Percentiles rank a stretch among this genome's conserved stretches.
Evolutionary conservation across 1,140 invertebrate genomes (phyloP).

Genomic region (Goniozus legneri): DNA sequence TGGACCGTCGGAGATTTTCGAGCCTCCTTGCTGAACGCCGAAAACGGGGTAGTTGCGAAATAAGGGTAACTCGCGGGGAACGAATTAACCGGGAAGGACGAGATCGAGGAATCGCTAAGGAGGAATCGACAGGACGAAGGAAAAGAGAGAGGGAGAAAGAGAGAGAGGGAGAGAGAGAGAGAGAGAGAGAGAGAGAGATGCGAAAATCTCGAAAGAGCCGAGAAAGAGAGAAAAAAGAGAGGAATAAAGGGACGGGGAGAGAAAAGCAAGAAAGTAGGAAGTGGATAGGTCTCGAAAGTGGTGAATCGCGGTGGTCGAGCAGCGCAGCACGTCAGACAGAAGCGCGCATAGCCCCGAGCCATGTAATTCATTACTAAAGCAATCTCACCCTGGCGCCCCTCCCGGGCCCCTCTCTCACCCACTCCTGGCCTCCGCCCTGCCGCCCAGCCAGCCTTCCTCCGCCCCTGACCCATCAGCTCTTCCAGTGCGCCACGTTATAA

Average conservation of each 20-base stretch:
- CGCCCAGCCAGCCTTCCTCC: conserved; percentile 15
- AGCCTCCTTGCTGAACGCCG: too few relatives aligned
- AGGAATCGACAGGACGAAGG: too few relatives aligned
- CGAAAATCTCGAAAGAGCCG: conserved; percentile 12
- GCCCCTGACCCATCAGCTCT: conserved; percentile 19
- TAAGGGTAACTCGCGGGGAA: too few relatives aligned
- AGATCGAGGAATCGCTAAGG: too few relatives aligned
- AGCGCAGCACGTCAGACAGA: conserved; percentile 47
- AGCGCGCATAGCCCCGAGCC: conserved; percentile 53
- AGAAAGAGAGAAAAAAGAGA: too few relatives aligned
- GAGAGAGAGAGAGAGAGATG: background rate
- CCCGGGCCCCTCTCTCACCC: conserved; percentile 23
- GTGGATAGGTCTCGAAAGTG: background rate
- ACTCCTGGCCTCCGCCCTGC: conserved; percentile 20
- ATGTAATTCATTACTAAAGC: conserved; percentile 59
- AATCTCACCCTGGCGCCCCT: conserved; percentile 49
- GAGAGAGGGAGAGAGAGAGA: conserved; percentile 1
- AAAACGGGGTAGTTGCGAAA: too few relatives aligned
- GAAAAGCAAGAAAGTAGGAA: background rate
- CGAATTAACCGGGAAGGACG: too few relatives aligned
- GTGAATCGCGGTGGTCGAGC: conserved; percentile 31
- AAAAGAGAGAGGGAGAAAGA: conserved; percentile 3
- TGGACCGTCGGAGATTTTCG: too few relatives aligned
- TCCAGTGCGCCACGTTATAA: conserved; percentile 11
- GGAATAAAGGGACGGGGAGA: background rate